Base-by-base conservation (phyloP, 2,888 invertebrate species). In the Gasteruption jaculator region DNA sequence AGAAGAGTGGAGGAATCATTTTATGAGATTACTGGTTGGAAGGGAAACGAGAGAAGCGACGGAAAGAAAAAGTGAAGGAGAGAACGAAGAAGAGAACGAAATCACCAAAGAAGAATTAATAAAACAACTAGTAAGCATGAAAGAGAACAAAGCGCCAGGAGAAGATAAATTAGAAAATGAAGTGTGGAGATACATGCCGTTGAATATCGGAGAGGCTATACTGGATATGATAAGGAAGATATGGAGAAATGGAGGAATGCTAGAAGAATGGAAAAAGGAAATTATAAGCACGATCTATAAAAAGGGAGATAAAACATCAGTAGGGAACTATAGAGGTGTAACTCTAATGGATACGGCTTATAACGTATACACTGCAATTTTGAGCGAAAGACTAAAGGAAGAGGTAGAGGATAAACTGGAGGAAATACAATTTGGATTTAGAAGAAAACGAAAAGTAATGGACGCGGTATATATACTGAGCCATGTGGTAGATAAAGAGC, bases 1-100 rank as follows among this genome's bases (percentile, higher is more conserved):
- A n/a, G 24, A 29, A 10, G 12, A 21, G 18, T 38, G 34, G 39
- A 43, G 12, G 32, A 26, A 20, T 6, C 36, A 41, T 19, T 36
- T 41, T 18, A 41, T 35, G 35, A 20, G 30, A 15, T 5, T 37
- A 11, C 18, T 41, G 20, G 41, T 18, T 10, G 41, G 41, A 8
- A 36, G 12, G 32, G 27, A 36, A 7, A n/a, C n/a, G 35, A 33
- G 26, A 30, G 24, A 19, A 8, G 2, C 11, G 10, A 11, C 11
- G 15, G 8, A 22, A 24, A 18, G 3, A n/a, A 19, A 12, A 12
- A 5, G 31, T n/a, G 2, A 31, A n/a, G 36, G 19, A 26, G 14
- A 14, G 7, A 10, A 21, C 10, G 34, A 7, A 35, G 25, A 15
- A 11, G 21, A 5, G 7, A 8, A 35, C 4, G 12, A 3, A n/a